A percentile compares a stretch with the other conserved stretches of the same genome.
Evolutionary conservation across 1,140 invertebrate genomes (phyloP).

Genomic region (Hyposmocoma kahamanoa): DNA sequence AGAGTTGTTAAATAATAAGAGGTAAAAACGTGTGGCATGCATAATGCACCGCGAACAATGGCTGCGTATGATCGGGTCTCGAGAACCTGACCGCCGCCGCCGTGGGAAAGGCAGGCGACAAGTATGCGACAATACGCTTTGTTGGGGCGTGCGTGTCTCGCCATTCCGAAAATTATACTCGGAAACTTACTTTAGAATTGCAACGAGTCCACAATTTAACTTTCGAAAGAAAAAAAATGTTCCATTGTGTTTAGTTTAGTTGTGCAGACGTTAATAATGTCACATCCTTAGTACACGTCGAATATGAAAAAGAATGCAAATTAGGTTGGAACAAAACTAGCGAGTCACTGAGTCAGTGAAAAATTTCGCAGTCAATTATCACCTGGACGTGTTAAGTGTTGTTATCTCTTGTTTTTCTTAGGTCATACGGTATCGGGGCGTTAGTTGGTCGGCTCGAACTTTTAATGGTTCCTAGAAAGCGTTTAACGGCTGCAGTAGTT

Average conservation of each 20-base stretch:
- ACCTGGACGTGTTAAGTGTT: slow-evolving; percentile 37
- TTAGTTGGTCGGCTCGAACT: too few relatives aligned
- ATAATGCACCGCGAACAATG: neutral
- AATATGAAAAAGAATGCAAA: slow-evolving; percentile 31
- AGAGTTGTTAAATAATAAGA: neutral
- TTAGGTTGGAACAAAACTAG: slow-evolving; percentile 23
- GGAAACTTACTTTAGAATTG: neutral
- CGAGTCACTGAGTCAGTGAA: slow-evolving; percentile 34
- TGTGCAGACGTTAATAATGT: slow-evolving; percentile 21
- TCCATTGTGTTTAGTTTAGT: slow-evolving; percentile 24
- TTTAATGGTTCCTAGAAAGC: too few relatives aligned
- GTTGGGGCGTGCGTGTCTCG: slow-evolving; percentile 12
- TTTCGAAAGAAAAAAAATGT: slow-evolving; percentile 16
- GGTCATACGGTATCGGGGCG: slow-evolving; percentile 21
- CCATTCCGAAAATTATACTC: slow-evolving; percentile 3
- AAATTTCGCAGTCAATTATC: slow-evolving; percentile 46
- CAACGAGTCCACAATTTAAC: slow-evolving; percentile 20
- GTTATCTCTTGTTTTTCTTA: slow-evolving; percentile 15
- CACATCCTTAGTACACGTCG: slow-evolving; percentile 16
- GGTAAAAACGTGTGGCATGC: neutral
- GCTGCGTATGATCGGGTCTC: neutral
- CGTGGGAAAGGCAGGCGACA: slow-evolving; percentile 45
- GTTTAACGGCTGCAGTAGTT: too few relatives aligned
- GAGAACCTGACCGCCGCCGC: slow-evolving; percentile 28
- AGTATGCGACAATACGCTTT: slow-evolving; percentile 58